These are phyloP conservation scores for Caenorhabditis plicata DNA, from an alignment of 2,888 invertebrate species.

Conservation along the genomic window DNA sequence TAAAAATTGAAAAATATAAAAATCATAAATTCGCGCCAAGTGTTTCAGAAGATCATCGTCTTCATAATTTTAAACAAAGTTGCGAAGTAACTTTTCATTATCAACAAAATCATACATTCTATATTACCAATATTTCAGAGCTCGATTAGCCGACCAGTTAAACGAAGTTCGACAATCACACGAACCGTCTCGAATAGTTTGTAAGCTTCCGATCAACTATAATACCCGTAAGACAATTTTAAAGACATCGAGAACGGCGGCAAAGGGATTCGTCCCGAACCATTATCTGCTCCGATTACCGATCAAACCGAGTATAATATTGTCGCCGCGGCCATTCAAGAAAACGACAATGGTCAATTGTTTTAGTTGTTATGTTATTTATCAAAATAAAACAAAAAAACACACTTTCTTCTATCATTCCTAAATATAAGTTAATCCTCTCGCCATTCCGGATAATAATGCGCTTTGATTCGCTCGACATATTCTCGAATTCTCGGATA, in stretches of 20 bases:
- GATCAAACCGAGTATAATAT: conserved; percentile 36
- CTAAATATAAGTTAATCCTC: conserved; percentile 23
- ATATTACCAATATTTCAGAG: no score
- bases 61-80: no score
- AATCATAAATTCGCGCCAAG: no score
- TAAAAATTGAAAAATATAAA: no score
- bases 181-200: conserved; percentile 19
- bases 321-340: conserved; percentile 22
- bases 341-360: conserved; percentile 18
- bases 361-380: conserved; percentile 3
- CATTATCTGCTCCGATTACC: conserved; percentile 24
- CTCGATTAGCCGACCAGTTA: no score
- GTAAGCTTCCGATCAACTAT: background rate
- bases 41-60: no score
- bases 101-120: no score
- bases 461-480: conserved; percentile 53
- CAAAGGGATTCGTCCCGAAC: conserved; percentile 13
- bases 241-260: conserved; percentile 22
- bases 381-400: no score
- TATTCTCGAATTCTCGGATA: conserved; percentile 51
- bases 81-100: no score
- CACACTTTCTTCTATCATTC: no score
- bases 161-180: conserved; percentile 1
- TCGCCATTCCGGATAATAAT: conserved; percentile 61
- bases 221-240: background rate